These are phyloP conservation scores for Podabrus alpinus DNA, from an alignment of 2,888 invertebrate species.

Conservation along the genomic window DNA sequence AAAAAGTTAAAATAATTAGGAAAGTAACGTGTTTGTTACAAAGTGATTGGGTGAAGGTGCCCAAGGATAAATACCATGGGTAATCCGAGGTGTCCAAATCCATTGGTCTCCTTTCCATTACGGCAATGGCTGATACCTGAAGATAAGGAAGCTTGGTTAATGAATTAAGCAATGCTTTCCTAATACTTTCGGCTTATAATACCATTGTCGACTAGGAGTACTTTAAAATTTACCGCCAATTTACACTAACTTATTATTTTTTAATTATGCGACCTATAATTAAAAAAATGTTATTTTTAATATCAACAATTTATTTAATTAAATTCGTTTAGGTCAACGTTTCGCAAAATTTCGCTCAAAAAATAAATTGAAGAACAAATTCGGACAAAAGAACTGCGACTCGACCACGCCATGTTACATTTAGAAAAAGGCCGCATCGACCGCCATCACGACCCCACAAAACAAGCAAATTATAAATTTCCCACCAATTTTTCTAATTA, in stretches of 20 bases:
- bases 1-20: constrained; percentile 31
- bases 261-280: constrained; percentile 1
- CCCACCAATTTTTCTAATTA: neutral
- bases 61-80: constrained; percentile 64
- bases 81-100: constrained; percentile 45
- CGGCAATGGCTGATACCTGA: constrained; percentile 57
- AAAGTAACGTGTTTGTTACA: constrained; percentile 49
- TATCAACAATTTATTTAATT: neutral
- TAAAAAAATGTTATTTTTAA: constrained; percentile 3
- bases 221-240: constrained; percentile 28
- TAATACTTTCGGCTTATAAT: constrained; percentile 54
- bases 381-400: neutral
- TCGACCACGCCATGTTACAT: constrained; percentile 1
- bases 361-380: neutral
- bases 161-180: constrained; percentile 52
- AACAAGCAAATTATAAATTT: neutral
- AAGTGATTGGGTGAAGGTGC: constrained; percentile 55
- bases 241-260: neutral
- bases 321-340: neutral
- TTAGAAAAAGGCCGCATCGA: neutral
- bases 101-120: constrained; percentile 34
- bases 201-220: constrained; percentile 44
- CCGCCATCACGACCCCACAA: constrained; percentile 1
- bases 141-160: constrained; percentile 62
- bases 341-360: neutral